Evolutionary conservation across 1,140 invertebrate species (phyloP).

Genomic region (Bombus difficillimus): DNA sequence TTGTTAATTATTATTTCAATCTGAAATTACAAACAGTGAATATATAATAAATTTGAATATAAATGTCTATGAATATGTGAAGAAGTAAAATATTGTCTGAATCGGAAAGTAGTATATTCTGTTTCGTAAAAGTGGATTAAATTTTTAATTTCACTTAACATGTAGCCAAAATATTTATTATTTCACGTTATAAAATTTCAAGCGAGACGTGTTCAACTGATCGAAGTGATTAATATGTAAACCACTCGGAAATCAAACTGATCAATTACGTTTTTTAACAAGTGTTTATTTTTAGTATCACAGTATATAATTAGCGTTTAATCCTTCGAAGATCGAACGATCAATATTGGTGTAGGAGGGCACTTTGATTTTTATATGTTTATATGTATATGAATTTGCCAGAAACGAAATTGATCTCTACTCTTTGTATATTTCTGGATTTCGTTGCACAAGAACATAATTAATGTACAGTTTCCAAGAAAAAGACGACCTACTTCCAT

Average conservation of each 20-base stretch:
- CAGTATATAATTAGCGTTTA: no score
- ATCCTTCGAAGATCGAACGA: no score
- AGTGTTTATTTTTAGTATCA: no score
- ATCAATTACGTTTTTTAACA: no score
- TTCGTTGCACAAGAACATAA: background rate
- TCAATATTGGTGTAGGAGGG: no score
- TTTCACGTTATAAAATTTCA: no score
- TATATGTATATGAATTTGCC: background rate
- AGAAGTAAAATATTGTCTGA: background rate
- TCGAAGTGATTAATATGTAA: no score
- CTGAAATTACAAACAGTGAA: background rate
- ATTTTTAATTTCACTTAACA: background rate
- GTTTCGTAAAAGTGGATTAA: background rate
- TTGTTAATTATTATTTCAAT: background rate
- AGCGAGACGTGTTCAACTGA: no score
- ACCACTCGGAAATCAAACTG: no score
- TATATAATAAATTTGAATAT: background rate
- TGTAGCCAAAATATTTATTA: no score
- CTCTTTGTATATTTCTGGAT: background rate
- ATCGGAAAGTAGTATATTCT: background rate
- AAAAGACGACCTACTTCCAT: background rate
- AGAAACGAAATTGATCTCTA: background rate
- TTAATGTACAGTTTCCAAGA: background rate
- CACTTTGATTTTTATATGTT: no score
- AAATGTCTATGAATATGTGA: background rate